A percentile compares a stretch with the other conserved stretches of the same genome.
Evolutionary conservation across 2,888 invertebrate genomes (phyloP).

Genomic region (Trachelus iudaicus): DNA sequence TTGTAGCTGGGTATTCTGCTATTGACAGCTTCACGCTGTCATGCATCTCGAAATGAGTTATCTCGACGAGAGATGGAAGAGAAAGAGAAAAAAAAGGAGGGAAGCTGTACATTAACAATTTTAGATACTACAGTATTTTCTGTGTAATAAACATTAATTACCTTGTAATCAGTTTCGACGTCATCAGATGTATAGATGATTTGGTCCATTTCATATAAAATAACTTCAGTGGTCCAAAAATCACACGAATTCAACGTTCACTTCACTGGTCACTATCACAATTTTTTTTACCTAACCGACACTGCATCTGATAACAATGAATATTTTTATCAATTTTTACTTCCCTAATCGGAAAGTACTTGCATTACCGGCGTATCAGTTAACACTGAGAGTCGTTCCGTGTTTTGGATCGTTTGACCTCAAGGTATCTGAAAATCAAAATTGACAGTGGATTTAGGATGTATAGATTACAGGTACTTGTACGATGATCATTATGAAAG

Average conservation of each 20-base stretch:
- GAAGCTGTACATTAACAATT: not conserved
- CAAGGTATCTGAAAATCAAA: not conserved
- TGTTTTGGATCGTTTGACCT: not conserved
- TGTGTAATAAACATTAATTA: not conserved
- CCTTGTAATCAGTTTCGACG: not conserved
- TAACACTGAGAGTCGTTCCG: not conserved
- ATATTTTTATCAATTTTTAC: not conserved
- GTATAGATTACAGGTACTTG: not conserved
- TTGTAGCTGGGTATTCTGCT: slow-evolving; percentile 47
- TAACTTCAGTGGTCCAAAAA: not conserved
- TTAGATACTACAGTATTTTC: not conserved
- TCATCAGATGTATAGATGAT: not conserved
- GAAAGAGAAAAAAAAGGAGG: not conserved
- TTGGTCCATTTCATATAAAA: not conserved
- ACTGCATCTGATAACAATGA: not conserved
- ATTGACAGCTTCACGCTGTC: slow-evolving; percentile 54
- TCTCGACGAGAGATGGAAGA: slow-evolving; percentile 5
- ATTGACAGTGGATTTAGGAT: not conserved
- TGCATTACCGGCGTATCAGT: not conserved
- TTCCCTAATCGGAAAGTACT: not conserved
- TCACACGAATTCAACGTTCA: not conserved
- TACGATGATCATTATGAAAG: not conserved
- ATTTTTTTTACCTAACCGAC: not conserved
- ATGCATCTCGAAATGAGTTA: slow-evolving; percentile 52
- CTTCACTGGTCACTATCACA: not conserved